Evolutionary conservation across 2,797 vertebrate species (phyloP), one percentile per base, ranked within the genome.

Genomic region (Diceros bicornis): DNA sequence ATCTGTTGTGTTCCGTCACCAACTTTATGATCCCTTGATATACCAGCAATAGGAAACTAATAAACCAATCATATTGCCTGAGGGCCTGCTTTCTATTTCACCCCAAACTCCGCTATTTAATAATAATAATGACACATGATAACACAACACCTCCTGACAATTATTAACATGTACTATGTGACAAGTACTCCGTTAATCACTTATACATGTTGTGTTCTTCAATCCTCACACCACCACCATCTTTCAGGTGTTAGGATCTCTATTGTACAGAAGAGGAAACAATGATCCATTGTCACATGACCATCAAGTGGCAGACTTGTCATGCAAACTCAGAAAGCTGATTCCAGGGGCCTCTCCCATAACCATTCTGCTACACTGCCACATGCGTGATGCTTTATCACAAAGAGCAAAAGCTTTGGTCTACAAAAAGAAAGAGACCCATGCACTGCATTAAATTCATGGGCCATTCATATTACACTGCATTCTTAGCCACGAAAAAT

Each of bases 141-240:
- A n/a, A 41, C 61, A 68, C 17, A 57, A 0, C 34, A 52, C 4
- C 29, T n/a, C 1, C 20, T 10, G 25, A 32, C 4, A 14, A 18
- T 50, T 29, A 8, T 0, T 18, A 32, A 17, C 21, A 27, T 50
- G 34, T 25, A 21, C 34, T 11, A 3, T 12, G 32, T 3, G 34
- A 9, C 27, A 64, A 23, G n/a, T 20, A 41, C 29, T 64, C 69
- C 20, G 18, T 32, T 21, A 32, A 72, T 68, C 18, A 25, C 16
- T 4, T 0, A 7, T 5, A 0, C 50, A 18, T 7, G 0, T 4
- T 62, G 23, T 69, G 8, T 27, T 52, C 52, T 37, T 61, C 17
- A 47, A 83, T 11, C 37, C 21, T 82, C 61, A 68, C 1, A 23
- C 17, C 5, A 0, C 9, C n/a, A 44, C 59, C 23, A 27, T 14